Base-by-base conservation (phyloP, 2,888 invertebrate genomes). In the Lithosia quadra region DNA sequence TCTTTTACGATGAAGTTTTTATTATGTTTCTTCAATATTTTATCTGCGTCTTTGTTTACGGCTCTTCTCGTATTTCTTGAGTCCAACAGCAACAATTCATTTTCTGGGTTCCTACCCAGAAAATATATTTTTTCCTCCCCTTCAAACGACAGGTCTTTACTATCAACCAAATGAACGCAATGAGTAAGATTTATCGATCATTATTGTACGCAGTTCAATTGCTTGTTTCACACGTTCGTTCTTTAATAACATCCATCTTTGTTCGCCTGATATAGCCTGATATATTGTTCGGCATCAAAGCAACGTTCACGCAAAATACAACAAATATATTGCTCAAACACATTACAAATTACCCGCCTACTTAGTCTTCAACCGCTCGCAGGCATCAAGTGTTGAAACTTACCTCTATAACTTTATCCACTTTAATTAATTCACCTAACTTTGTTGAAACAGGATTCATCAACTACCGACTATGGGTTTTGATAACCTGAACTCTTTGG, bases 401-500 rank as follows among this genome's bases (percentile, higher is more conserved):
- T 15, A 21, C 21, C 22, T 11, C 21, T 63, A 22, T 21, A 62
- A 79, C 55, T 70, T 74, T 43, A 61, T n/a, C 63, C 28, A 55
- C 39, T 49, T 66, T n/a, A 33, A 53, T 62, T 56, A 39, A 9
- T 28, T 28, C 57, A 53, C 34, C 75, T 74, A 77, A 81, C 65
- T 79, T 72, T 75, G 43, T 75, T 74, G 90, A 91, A 74, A 71
- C 93, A 98, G 98, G 95, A 97, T 99, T 77, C 97, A 97, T 89
- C 95, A 96, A 63, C 91, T 99, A 77, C 98, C 98, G 10, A 96
- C 97, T 33, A 96, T 97, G 95, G 97, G 97, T 57, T 98, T 99
- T 87, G 98, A 98, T 86, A 98, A 98, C 89, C 95, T 99, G 73
- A 98, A 98, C 91, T 98, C 98, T 2, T 92, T 99, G 92, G 98